These are phyloP conservation scores for Epinephelus fuscoguttatus DNA, from an alignment of 2,113 vertebrate species.

Conservation along the genomic window DNA sequence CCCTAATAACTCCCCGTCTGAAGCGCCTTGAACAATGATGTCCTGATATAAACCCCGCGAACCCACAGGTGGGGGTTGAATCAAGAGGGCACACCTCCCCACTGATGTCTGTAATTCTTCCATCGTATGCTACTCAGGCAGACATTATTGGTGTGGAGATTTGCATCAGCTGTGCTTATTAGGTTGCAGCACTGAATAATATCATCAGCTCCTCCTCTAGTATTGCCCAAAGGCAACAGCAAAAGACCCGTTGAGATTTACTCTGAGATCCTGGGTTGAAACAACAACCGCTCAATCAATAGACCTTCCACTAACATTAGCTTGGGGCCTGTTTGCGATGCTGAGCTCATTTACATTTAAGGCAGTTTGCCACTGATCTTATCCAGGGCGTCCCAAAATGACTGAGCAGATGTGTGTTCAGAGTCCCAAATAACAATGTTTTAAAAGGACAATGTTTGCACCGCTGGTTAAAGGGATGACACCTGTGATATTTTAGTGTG, in stretches of 20 bases:
- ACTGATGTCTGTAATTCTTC: conserved; percentile 32
- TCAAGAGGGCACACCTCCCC: conserved; percentile 16
- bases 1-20: conserved; percentile 35
- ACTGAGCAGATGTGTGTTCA: conserved; percentile 47
- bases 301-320: conserved; percentile 43
- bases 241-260: conserved; percentile 18
- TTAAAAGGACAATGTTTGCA: not conserved
- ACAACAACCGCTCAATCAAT: conserved; percentile 48
- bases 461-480: not conserved
- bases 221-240: conserved; percentile 22
- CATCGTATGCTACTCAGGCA: conserved; percentile 19
- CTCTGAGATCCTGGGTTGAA: conserved; percentile 44
- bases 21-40: conserved; percentile 18
- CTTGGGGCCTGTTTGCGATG: conserved; percentile 43
- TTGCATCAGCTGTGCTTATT: conserved; percentile 59
- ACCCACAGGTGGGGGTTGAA: conserved; percentile 9
- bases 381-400: conserved; percentile 34
- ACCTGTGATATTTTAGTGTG: not conserved
- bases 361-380: conserved; percentile 30
- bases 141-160: conserved; percentile 49
- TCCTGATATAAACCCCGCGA: conserved; percentile 25
- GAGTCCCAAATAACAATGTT: conserved; percentile 30
- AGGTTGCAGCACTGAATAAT: conserved; percentile 51
- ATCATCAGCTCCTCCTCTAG: conserved; percentile 35
- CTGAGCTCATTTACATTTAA: conserved; percentile 58